These are phyloP conservation scores for Acronicta leporina DNA, from an alignment of 2,888 invertebrate species.

Conservation along the genomic window DNA sequence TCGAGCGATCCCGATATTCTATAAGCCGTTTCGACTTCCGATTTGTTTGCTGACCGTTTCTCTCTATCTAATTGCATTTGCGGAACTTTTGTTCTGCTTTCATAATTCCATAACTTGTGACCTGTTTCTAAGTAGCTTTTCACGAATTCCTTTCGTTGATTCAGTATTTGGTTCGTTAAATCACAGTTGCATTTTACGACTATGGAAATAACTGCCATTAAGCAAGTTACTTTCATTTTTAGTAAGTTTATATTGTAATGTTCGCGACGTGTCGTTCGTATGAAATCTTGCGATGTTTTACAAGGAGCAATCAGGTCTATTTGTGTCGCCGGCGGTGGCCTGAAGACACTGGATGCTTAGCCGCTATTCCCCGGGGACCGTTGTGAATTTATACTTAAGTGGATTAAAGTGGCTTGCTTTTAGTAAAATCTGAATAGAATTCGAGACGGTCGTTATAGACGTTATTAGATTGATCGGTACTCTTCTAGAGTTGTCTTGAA, in stretches of 20 bases:
- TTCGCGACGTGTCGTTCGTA: conserved; percentile 71
- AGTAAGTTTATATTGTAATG: conserved; percentile 32
- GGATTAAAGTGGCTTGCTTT: conserved; percentile 83
- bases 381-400: conserved; percentile 79
- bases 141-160: conserved; percentile 25
- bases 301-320: conserved; percentile 61
- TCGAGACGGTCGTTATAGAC: conserved; percentile 71
- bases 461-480: no score
- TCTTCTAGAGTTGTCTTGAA: conserved; percentile 50
- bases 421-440: conserved; percentile 73
- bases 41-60: conserved; percentile 55
- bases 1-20: conserved; percentile 55
- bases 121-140: conserved; percentile 44
- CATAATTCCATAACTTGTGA: conserved; percentile 47
- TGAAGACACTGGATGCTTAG: conserved; percentile 66
- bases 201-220: conserved; percentile 60
- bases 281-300: conserved; percentile 70
- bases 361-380: conserved; percentile 72
- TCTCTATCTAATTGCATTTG: conserved; percentile 56
- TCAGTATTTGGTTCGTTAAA: conserved; percentile 42
- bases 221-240: conserved; percentile 70
- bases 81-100: conserved; percentile 40
- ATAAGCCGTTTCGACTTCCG: conserved; percentile 50
- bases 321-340: conserved; percentile 63
- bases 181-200: conserved; percentile 65